phyloP scores from a whole-genome alignment of 2,113 vertebrate genomes.

The Aythya baeri region DNA sequence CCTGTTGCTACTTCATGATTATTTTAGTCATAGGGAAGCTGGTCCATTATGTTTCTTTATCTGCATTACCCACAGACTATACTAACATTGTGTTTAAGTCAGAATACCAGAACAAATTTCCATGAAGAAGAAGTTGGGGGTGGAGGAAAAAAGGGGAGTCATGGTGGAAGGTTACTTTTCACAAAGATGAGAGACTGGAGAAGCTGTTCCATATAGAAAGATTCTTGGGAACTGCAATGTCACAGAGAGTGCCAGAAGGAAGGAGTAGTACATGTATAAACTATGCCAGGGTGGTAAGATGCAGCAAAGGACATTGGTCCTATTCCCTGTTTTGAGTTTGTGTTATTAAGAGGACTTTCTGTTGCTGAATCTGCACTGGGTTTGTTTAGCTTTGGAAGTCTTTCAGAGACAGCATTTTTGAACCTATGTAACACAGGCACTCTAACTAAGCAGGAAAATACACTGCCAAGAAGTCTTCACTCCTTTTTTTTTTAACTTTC shows the following conservation, averaged over 20 bases:
- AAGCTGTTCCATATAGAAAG: neutral
- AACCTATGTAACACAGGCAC: neutral
- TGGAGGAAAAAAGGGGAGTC: neutral
- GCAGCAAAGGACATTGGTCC: neutral
- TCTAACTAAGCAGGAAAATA: neutral
- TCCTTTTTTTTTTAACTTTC: neutral
- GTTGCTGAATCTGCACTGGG: neutral
- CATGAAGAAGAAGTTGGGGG: neutral
- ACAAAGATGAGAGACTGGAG: neutral
- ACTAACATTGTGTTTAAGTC: neutral
- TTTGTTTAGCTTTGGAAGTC: neutral
- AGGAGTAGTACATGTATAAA: neutral
- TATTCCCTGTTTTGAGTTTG: neutral
- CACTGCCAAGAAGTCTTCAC: neutral
- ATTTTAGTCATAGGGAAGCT: neutral
- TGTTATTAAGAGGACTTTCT: neutral
- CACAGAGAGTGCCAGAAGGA: neutral
- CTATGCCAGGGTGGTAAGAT: neutral
- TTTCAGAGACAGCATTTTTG: neutral
- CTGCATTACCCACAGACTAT: neutral
- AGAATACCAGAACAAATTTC: neutral
- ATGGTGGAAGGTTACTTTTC: neutral
- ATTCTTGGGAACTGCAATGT: neutral
- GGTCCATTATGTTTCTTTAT: neutral
- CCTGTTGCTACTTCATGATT: accelerated